These are phyloP conservation scores for Oncorhynchus gorbuscha DNA, from an alignment of 2,113 vertebrate genomes.

Conservation along the genomic window DNA sequence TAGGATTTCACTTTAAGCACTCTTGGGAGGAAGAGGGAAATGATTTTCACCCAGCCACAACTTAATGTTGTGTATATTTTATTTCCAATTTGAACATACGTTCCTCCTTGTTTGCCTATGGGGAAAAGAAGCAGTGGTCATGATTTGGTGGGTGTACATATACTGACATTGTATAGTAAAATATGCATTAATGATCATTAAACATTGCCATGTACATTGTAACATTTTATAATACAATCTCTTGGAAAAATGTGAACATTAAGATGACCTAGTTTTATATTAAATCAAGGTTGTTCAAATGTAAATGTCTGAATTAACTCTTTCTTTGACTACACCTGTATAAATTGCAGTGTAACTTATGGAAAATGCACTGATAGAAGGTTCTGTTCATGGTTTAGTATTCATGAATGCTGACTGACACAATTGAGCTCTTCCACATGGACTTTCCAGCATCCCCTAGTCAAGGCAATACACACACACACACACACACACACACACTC, in stretches of 20 bases:
- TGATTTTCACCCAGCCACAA: background rate
- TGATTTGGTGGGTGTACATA: background rate
- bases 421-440: slow-evolving; percentile 47
- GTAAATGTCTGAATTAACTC: background rate
- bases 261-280: background rate
- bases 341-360: slow-evolving; percentile 13
- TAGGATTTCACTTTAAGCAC: background rate
- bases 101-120: background rate
- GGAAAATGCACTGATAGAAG: slow-evolving; percentile 17
- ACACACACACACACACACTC: background rate
- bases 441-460: slow-evolving; percentile 35
- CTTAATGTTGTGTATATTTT: background rate
- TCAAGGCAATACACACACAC: slow-evolving; percentile 22
- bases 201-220: background rate
- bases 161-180: background rate
- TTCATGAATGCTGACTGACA: slow-evolving; percentile 49
- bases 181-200: background rate
- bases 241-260: background rate
- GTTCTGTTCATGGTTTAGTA: slow-evolving; percentile 53
- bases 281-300: slow-evolving; percentile 18
- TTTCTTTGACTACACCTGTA: slow-evolving; percentile 18
- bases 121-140: background rate
- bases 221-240: background rate
- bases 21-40: background rate
- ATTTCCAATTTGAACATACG: background rate